phyloP scores from a whole-genome alignment of 2,113 vertebrate genomes.

The Alethe castanea region DNA sequence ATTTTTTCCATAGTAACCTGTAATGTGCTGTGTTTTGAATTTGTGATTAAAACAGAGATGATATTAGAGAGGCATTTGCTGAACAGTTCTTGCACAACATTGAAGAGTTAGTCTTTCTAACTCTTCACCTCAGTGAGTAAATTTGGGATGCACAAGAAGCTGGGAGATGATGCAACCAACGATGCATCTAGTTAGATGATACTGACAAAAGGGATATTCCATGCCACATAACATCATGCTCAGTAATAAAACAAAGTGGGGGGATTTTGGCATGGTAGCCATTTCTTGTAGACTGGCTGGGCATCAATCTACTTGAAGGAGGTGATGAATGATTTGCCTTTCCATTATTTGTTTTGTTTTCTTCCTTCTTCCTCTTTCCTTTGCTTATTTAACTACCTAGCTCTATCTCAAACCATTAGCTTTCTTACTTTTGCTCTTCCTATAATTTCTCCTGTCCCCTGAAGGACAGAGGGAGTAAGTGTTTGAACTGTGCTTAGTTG shows the following conservation, averaged over 20 bases:
- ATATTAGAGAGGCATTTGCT: not conserved
- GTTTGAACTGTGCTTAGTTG: not conserved
- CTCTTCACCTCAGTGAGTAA: not conserved
- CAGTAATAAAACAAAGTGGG: not conserved
- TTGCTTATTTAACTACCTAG: not conserved
- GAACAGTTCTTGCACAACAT: not conserved
- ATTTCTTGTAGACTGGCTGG: not conserved
- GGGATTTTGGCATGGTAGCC: fast-evolving
- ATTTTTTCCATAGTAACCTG: not conserved
- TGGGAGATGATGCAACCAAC: not conserved
- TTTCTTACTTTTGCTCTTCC: not conserved
- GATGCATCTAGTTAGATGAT: not conserved
- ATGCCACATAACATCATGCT: not conserved
- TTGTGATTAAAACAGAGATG: not conserved
- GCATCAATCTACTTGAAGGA: not conserved
- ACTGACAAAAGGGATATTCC: not conserved
- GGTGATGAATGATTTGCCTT: not conserved
- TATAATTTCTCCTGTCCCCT: not conserved
- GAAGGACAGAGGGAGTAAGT: not conserved
- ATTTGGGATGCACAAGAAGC: not conserved
- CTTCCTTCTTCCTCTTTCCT: not conserved
- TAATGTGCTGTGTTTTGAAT: not conserved
- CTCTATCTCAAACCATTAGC: not conserved
- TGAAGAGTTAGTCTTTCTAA: not conserved
- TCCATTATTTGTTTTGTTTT: not conserved